phyloP scores from a whole-genome alignment of 2,113 vertebrate species.

The Cynoglossus semilaevis region DNA sequence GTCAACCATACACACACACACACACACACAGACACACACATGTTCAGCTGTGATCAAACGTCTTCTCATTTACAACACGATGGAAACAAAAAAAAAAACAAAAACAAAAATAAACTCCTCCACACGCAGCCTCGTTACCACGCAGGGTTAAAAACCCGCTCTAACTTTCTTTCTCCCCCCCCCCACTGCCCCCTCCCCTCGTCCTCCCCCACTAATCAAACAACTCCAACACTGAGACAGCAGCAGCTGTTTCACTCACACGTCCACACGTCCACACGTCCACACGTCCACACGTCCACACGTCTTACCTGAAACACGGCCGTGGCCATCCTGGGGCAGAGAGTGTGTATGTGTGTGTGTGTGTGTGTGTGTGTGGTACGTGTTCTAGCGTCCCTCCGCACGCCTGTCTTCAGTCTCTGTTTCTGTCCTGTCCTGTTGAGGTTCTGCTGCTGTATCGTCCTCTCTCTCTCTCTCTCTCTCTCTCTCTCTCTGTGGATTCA shows the following conservation, averaged over 20 bases:
- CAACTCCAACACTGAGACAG: slow-evolving; percentile 20
- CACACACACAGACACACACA: not conserved
- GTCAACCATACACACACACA: not conserved
- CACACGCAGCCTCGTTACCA: too few species aligned
- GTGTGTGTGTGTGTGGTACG: slow-evolving; percentile 7
- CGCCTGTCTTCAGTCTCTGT: slow-evolving; percentile 39
- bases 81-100: too few species aligned
- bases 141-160: too few species aligned
- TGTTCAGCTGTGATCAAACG: not conserved
- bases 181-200: too few species aligned
- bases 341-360: not conserved
- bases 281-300: too few species aligned
- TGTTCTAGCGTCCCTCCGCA: slow-evolving; percentile 12
- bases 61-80: not conserved
- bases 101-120: too few species aligned
- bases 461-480: slow-evolving; percentile 9
- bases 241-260: not conserved
- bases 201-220: not conserved
- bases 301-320: slow-evolving; percentile 79
- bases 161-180: too few species aligned
- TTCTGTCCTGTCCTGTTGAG: slow-evolving; percentile 11
- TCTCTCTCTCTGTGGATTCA: slow-evolving; percentile 40
- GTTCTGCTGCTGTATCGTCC: slow-evolving; percentile 62
- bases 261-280: not conserved
- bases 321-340: slow-evolving; percentile 74